These are phyloP conservation scores for Labeo rohita DNA, from an alignment of 2,113 vertebrate genomes.

Conservation along the genomic window DNA sequence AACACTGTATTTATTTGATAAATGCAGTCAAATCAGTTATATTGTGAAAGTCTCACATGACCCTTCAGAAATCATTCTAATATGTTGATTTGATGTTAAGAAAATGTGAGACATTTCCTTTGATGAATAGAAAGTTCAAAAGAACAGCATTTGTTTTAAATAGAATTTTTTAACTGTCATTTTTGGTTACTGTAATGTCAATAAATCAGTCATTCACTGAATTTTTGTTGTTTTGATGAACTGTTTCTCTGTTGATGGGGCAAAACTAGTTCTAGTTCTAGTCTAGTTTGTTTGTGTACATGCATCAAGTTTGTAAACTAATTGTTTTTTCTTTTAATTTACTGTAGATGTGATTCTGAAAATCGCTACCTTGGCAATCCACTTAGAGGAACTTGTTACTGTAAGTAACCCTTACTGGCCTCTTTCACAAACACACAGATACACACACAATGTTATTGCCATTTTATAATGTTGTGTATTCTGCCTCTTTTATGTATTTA, in stretches of 20 bases:
- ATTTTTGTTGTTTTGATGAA: too few relatives aligned
- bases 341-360: constrained; percentile 91
- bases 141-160: too few relatives aligned
- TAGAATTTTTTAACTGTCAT: too few relatives aligned
- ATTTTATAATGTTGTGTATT: background rate
- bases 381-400: constrained; percentile 92
- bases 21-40: background rate
- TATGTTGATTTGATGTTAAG: background rate
- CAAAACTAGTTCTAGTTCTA: background rate
- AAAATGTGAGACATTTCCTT: too few relatives aligned
- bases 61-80: background rate
- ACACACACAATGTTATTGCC: background rate
- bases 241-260: background rate
- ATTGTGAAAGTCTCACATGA: background rate
- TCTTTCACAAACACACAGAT: background rate
- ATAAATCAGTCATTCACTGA: too few relatives aligned
- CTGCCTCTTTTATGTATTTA: background rate
- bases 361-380: constrained; percentile 95
- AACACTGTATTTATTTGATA: background rate
- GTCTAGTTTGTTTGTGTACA: background rate
- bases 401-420: constrained; percentile 79
- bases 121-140: too few relatives aligned
- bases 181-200: too few relatives aligned
- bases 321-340: constrained; percentile 36
- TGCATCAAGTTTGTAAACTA: background rate